Evolutionary conservation across 2,797 vertebrate species (phyloP), one percentile per base, ranked within the genome.

Genomic region (Carapus acus): DNA sequence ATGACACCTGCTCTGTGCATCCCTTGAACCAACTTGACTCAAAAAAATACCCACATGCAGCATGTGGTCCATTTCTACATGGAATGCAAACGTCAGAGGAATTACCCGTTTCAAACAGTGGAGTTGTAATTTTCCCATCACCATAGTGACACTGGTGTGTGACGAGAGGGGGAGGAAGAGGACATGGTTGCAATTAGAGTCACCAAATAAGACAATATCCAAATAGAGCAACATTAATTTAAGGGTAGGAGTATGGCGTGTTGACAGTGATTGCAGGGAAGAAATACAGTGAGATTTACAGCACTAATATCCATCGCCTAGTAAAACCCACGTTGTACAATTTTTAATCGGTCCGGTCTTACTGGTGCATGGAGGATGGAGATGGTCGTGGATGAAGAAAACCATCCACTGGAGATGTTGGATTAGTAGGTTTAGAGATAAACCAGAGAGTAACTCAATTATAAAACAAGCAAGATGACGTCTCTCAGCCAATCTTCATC

Each of bases 81-180:
- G 65, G 63, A 43, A 54, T 56, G 64, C 58, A 47, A 37, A 31
- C 62, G 62, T 74, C 73, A 66, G 27, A 48, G 56, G 71, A 74
- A 77, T 69, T 72, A 56, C 75, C 55, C 41, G 64, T 58, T 73
- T 54, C 49, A 39, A 54, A 29, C 29, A 15, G 15, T 54, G 43
- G 59, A 33, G 58, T 67, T 64, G 72, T 76, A 80, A 82, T 84
- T 77, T 82, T 75, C 74, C 54, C 78, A 71, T 83, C 82, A 76
- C 56, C 23, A 13, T 37, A 50, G 78, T 60, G 73, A 76, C 39
- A 72, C 68, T 69, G 71, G 31, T 33, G 31, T 33, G 72, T 74
- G 66, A 76, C 62, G 76, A 66, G 73, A 37, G 23, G 49, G 60
- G 62, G 73, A 67, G 65, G 65, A 72, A 51, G 69, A 42, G 36